phyloP scores from a whole-genome alignment of 1,140 invertebrate genomes.

The Harpegnathos saltator region DNA sequence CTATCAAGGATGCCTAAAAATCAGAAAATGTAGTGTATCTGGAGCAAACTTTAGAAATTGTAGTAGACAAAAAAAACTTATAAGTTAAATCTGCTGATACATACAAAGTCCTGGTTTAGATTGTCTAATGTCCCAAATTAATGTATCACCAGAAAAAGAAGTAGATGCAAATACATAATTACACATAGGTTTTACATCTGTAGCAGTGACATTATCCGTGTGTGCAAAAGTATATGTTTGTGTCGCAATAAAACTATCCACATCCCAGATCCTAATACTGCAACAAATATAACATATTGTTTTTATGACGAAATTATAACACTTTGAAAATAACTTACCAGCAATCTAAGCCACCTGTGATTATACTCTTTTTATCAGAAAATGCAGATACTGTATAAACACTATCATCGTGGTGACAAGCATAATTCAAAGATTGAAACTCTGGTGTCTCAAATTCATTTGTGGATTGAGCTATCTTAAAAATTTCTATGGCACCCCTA shows the following conservation, averaged over 20 bases:
- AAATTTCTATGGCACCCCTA: constrained; percentile 79
- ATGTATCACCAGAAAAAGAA: constrained; percentile 77
- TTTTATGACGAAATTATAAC: neutral
- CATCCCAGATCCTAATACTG: constrained; percentile 83
- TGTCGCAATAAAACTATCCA: constrained; percentile 72
- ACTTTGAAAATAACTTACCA: constrained; percentile 72
- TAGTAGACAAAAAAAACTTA: neutral
- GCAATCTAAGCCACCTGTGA: constrained; percentile 81
- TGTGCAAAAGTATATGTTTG: constrained; percentile 78
- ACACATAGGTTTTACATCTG: constrained; percentile 75
- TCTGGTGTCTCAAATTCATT: constrained; percentile 42
- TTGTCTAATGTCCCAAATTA: constrained; percentile 82
- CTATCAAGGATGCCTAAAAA: constrained; percentile 77
- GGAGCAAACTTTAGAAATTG: neutral
- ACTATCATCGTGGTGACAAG: constrained; percentile 79
- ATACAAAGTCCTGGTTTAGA: constrained; percentile 78
- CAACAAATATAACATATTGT: constrained; percentile 60
- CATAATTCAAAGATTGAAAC: constrained; percentile 71
- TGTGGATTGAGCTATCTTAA: constrained; percentile 61
- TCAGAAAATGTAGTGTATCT: constrained; percentile 32
- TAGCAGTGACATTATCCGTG: constrained; percentile 76
- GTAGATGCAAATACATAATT: constrained; percentile 77
- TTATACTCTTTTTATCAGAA: constrained; percentile 71
- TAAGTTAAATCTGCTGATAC: neutral
- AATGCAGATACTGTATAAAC: constrained; percentile 79